Evolutionary conservation across 2,113 vertebrate species (phyloP), one percentile per base, ranked within the genome.

Genomic region (Dascyllus trimaculatus): DNA sequence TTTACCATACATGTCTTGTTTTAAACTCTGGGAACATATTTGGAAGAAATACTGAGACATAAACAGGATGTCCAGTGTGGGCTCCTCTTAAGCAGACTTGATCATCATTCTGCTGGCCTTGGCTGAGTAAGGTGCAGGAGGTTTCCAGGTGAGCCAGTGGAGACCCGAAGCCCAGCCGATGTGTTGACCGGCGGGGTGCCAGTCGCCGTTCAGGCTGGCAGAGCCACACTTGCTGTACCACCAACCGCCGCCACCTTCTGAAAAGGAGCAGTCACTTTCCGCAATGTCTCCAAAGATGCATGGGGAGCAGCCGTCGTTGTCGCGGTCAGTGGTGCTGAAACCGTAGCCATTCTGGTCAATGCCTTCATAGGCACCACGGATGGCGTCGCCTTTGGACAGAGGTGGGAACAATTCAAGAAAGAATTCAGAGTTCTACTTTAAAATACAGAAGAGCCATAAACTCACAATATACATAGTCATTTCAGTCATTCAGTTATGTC

Each of bases 161-260:
- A 95, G 64, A 13, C 92, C 94, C 6, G 93, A 92, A 1, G 38
- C 21, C 91, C 92, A 94, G 11, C 84, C 87, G 0, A 72, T 21
- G 80, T 94, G 63, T 0, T 90, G 0, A 5, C 60, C 80, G 0
- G 5, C 11, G 0, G 87, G 62, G 65, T 93, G 90, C 91, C 91
- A 92, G 0, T 87, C 57, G 0, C 93, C 80, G 0, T 94, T 85
- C 29, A 94, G 85, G 57, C 35, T 43, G 18, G 91, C 93, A 2
- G 91, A 92, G 13, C 93, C 89, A 11, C 93, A 94, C 56, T 72
- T 40, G 49, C 93, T 94, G 85, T 85, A 94, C 92, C 93, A 95
- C 93, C 94, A 94, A 7, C 89, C 89, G 0, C 85, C 82, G 0
- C 63, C 32, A 35, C 32, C 54, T 0, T 69, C 13, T 0, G 7